Base-by-base conservation (phyloP, 2,888 invertebrate species). In the Cantharis lateralis region DNA sequence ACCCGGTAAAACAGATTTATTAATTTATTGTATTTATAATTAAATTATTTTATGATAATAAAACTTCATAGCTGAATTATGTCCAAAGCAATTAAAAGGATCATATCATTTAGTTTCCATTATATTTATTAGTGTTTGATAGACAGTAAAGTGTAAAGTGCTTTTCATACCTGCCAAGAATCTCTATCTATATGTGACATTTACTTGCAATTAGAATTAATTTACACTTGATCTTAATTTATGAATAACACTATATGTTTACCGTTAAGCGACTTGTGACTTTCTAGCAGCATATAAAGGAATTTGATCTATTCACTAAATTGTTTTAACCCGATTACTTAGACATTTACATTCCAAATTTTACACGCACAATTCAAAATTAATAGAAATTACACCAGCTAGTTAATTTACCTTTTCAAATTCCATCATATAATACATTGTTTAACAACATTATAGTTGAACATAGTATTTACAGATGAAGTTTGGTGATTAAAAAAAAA, bases 181-280 rank as follows among this genome's bases (percentile, higher is more conserved):
- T 68, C 18, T 48, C 72, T 62, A 73, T 68, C 73, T 69, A 69
- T 73, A 63, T 26, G 26, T 74, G 74, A 70, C 70, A 70, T 63
- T 74, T 64, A 74, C 63, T 70, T 63, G 18, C 64, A 26, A 74
- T 74, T 74, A 61, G 74, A 74, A 70, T 74, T 74, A 74, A 74
- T 74, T 74, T 74, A 74, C 74, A 74, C 70, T 74, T 74, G 48
- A 64, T 70, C 74, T 70, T 70, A 74, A 74, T 74, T 74, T 70
- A 74, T 74, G 74, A 74, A 74, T 74, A 74, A 74, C 63, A 32
- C 70, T 64, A 68, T 48, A 48, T 74, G 74, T 74, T 74, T 74
- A 70, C 74, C 18, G 74, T 74, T 70, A 70, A 28, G 69, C 70
- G 74, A 70, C 74, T 74, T 70, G 70, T 74, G 70, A 70, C 70